Base-by-base conservation (phyloP, 2,888 invertebrate genomes). In the Stictocephala bisonia region DNA sequence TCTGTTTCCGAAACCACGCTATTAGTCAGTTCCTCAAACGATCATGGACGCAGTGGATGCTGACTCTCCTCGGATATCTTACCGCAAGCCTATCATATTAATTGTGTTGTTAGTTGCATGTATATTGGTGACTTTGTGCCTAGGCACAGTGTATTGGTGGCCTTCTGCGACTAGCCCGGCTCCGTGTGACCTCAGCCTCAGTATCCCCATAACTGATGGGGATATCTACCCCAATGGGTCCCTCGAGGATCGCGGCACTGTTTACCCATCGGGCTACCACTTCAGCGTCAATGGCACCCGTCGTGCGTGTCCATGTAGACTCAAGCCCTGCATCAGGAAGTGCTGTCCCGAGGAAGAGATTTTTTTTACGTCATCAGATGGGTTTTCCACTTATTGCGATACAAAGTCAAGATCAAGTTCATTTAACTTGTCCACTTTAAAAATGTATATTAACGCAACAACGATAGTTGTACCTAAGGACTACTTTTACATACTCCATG, bases 241-340 rank as follows among this genome's bases (percentile, higher is more conserved):
- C 13, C n/a, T 60, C 20, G 60, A 11, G 35, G 60, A 60, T 24
- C 60, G 18, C 35, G 60, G 60, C 9, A 35, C 31, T 35, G 35
- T 69, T 4, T 69, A 69, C 20, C 69, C 53, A 15, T 2, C 24
- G 1, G 69, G 69, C n/a, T 69, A 31, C 24, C n/a, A 24, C 31
- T 69, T 69, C 41, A 26, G 24, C 40, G 3, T 26, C 24, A 69
- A 69, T 53, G 53, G 69, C 3, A 69, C 69, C 15, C n/a, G 40
- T 13, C 22, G 69, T 24, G 69, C 40, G 15, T 69, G 69, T 50
- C 51, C 40, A n/a, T 69, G 69, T 26, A 22, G 15, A 40, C 27
- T 53, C 50, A 51, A 50, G 18, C 69, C 69, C 9, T 69, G 69
- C 31, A 53, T 69, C 24, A 9, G 69, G 26, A 69, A 69, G 22